Conservation (phyloP, 2,888 invertebrate species). For the Hylaea fasciaria region DNA sequence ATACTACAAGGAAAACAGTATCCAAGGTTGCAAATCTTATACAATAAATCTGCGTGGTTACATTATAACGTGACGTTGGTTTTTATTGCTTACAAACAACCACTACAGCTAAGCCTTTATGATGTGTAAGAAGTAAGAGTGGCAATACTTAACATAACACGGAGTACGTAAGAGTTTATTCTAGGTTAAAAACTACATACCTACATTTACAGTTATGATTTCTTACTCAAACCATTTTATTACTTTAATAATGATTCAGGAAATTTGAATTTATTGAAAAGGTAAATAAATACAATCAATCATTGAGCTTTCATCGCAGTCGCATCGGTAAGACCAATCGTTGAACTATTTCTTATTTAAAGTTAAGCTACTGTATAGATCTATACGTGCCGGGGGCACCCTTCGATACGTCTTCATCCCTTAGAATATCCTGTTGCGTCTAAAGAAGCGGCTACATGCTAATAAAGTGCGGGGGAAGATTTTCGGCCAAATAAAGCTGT, state of each 20-base stretch:
- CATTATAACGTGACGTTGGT: background rate
- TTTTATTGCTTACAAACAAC: background rate
- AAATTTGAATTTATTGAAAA: too few species aligned
- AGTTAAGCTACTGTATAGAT: background rate
- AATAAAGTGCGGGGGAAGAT: conserved; percentile 44
- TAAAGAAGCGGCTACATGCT: conserved; percentile 72
- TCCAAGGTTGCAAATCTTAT: background rate
- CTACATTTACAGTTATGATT: too few species aligned
- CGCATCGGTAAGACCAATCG: too few species aligned
- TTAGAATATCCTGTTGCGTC: conserved; percentile 81
- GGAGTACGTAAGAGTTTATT: too few species aligned
- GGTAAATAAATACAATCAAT: too few species aligned
- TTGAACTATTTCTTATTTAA: background rate
- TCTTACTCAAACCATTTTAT: too few species aligned
- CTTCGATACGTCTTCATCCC: conserved; percentile 63
- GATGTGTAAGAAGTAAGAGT: too few species aligned
- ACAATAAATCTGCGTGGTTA: background rate
- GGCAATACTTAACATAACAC: too few species aligned
- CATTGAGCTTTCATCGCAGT: too few species aligned
- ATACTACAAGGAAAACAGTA: conserved; percentile 7
- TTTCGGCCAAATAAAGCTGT: conserved; percentile 73
- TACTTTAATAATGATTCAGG: too few species aligned
- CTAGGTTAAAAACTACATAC: too few species aligned
- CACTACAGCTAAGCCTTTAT: too few species aligned
- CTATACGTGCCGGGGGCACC: conserved; percentile 14